Evolutionary conservation across 2,888 invertebrate genomes (phyloP), one percentile per base, ranked within the genome.

Genomic region (Muschampia plurimacula): DNA sequence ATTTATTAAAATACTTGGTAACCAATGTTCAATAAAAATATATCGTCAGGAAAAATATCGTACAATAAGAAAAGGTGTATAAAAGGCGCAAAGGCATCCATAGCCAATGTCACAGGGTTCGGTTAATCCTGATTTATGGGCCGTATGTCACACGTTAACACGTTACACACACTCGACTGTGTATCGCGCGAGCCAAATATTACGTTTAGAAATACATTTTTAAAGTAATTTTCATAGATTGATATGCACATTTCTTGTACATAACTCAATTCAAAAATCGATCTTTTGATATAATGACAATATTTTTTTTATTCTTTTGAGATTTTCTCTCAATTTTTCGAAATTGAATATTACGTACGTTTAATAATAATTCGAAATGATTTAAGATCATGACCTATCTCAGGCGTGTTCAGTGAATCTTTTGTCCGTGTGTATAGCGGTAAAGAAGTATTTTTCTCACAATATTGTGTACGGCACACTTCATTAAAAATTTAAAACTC

Each of bases 401-500:
- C 52, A 15, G 5, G 52, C 52, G 52, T 46, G 59, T 66, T 66
- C 60, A 46, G 12, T 55, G 36, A 67, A 39, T 28, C 15, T 1
- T 1, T 13, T 36, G 55, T 12, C 55, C 46, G 74, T 76, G 72
- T 72, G 73, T 75, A 74, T 75, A 64, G 62, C 69, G 67, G 68
- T 76, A 74, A 79, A 82, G 85, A 80, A 67, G 84, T 90, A 89
- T 90, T 91, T 92, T 87, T 87, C 82, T 86, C 86, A 88, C 88
- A 88, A 87, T 89, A 90, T 89, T 87, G 87, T 89, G 85, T 85
- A 84, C 85, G 86, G 82, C 85, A 84, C 86, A 91, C 89, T 93
- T 91, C 92, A 92, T 93, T 93, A 91, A 92, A 90, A 90, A 86
- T 82, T 88, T 88, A 85, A 90, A 91, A 90, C 89, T 89, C 89